Evolutionary conservation across 1,140 invertebrate species (phyloP).

Genomic region (Drosophila willistoni): DNA sequence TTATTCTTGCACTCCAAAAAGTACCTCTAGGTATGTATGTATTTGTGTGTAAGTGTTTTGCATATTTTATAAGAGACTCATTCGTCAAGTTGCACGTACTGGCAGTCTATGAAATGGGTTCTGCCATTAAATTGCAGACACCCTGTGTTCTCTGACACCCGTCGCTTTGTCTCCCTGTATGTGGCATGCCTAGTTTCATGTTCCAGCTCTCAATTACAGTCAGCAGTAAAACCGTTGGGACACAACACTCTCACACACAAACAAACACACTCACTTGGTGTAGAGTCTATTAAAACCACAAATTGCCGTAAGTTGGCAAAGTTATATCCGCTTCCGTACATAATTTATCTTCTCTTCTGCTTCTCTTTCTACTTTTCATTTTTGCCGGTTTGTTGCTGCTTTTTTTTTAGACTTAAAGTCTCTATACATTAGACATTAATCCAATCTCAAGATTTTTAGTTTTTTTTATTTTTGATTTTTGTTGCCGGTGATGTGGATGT

Average conservation of each 20-base stretch:
- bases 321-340: slow-evolving; percentile 74
- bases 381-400: slow-evolving; percentile 5
- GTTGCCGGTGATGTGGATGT: slow-evolving; percentile 6
- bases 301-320: slow-evolving; percentile 74
- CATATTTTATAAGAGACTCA: slow-evolving; percentile 55
- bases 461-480: slow-evolving; percentile 9
- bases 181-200: slow-evolving; percentile 46
- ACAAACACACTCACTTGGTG: slow-evolving; percentile 10
- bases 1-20: slow-evolving; percentile 21
- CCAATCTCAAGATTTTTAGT: slow-evolving; percentile 4
- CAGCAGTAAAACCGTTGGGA: slow-evolving; percentile 46
- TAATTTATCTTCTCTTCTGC: slow-evolving; percentile 53
- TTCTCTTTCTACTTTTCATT: slow-evolving; percentile 24
- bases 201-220: slow-evolving; percentile 58
- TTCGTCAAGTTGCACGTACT: slow-evolving; percentile 52
- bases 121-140: slow-evolving; percentile 37
- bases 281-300: slow-evolving; percentile 66
- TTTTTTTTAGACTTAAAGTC: slow-evolving; percentile 30
- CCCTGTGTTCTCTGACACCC: slow-evolving; percentile 10
- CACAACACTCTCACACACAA: slow-evolving; percentile 8
- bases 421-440: slow-evolving; percentile 28
- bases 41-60: slow-evolving; percentile 34
- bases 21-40: not conserved
- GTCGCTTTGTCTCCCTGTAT: slow-evolving; percentile 39
- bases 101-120: slow-evolving; percentile 46